Conservation (phyloP, 2,797 vertebrate species). For the Cossypha caffra region DNA sequence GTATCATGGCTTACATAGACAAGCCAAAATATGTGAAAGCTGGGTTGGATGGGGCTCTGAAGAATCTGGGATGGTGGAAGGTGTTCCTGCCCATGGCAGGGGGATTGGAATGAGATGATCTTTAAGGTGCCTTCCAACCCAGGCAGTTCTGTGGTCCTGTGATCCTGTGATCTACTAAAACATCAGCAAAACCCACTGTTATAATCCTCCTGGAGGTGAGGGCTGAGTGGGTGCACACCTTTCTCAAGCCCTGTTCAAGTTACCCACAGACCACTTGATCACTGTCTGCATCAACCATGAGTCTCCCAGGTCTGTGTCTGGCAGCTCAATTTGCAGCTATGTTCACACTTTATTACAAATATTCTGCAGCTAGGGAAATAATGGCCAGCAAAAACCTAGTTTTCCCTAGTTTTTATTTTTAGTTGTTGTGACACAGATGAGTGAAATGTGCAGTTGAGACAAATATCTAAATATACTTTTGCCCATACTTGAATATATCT, state of each 20-base stretch:
- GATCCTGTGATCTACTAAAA: not conserved
- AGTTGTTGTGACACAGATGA: constrained; percentile 2
- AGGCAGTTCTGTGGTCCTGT: not conserved
- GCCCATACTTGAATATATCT: not conserved
- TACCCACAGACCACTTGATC: not conserved
- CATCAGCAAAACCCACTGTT: not conserved
- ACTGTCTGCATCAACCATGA: not conserved
- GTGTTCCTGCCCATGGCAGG: not conserved
- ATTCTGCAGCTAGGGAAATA: not conserved
- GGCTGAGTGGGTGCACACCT: not conserved
- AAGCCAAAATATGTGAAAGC: not conserved
- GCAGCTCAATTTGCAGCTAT: not conserved
- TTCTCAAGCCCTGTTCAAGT: not conserved
- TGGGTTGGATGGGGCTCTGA: not conserved
- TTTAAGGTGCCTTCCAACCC: not conserved
- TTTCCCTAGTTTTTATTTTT: constrained; percentile 5
- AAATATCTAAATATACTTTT: constrained; percentile 21
- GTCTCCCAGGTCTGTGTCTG: not conserved
- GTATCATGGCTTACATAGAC: not conserved
- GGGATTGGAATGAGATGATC: accelerated
- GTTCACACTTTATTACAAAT: not conserved
- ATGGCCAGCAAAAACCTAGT: not conserved
- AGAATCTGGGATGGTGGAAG: not conserved
- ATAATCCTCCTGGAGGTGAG: not conserved
- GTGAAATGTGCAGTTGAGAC: not conserved